These are phyloP conservation scores for Cossypha dichroa DNA, from an alignment of 2,797 vertebrate genomes.

Conservation along the genomic window DNA sequence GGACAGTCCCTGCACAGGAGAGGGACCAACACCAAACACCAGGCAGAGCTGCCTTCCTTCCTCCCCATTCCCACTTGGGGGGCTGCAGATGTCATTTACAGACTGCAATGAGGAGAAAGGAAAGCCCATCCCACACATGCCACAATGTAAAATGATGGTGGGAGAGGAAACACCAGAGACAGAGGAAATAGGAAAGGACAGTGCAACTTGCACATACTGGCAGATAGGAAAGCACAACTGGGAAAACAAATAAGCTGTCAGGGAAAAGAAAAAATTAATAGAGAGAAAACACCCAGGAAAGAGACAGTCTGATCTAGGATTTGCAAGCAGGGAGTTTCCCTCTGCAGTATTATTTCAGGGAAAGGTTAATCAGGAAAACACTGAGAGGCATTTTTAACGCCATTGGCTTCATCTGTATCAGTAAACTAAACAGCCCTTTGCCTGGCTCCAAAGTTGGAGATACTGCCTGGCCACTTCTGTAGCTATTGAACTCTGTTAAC, in stretches of 20 bases:
- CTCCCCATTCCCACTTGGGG: fast-evolving
- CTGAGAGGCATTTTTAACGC: background rate
- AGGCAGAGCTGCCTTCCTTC: background rate
- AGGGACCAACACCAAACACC: background rate
- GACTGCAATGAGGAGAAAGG: background rate
- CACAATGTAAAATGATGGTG: background rate
- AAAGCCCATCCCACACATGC: background rate
- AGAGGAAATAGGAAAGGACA: constrained; percentile 70
- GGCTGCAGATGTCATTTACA: background rate
- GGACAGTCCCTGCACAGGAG: background rate
- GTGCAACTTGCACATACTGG: constrained; percentile 10
- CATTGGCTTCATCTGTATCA: background rate
- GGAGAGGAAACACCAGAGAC: constrained; percentile 71
- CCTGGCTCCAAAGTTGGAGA: background rate
- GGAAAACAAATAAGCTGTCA: constrained; percentile 66
- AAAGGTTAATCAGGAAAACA: background rate
- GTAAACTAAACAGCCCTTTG: background rate
- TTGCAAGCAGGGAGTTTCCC: background rate
- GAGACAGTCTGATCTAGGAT: background rate
- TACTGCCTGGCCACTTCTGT: background rate
- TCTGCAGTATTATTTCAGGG: background rate
- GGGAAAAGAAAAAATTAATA: background rate
- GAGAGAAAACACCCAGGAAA: background rate
- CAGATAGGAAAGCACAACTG: constrained; percentile 3
- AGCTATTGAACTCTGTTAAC: background rate